Base-by-base conservation (phyloP, 2,888 invertebrate genomes). In the Cheiracanthium punctorium region DNA sequence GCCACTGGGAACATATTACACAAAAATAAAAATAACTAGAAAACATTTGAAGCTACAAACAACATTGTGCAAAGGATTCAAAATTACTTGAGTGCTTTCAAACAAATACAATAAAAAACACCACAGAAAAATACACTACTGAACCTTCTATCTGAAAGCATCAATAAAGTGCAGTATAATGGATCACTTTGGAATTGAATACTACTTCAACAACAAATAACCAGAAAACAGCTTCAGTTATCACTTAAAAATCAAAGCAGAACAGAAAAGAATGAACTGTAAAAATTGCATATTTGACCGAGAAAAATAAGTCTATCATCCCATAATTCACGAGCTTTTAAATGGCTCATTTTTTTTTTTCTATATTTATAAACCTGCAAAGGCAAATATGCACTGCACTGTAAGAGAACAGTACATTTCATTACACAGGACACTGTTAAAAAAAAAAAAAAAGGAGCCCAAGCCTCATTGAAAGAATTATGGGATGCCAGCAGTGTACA, bases 361-460 rank as follows among this genome's bases (percentile, higher is more conserved):
- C 33, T 52, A 69, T 29, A 77, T 73, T 43, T 43, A 77, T 33
- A 48, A 73, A 77, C 77, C 70, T 70, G 80, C 80, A 72, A 82
- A 67, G 77, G 82, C 82, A 82, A 82, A 76, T 76, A 48, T 41
- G 75, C 72, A 77, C 48, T 48, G 77, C 67, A 69, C 8, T 20
- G 48, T 73, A 72, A 30, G n/a, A 77, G 10, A 72, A 67, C 82
- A 77, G 77, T 76, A 72, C 71, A 72, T 32, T 41, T 29, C 64
- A 24, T 52, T 33, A 29, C 29, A 72, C 28, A 85, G 80, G 87
- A 76, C 87, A 87, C 87, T 87, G n/a, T 87, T 52, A 67, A 72
- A 29, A n/a, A n/a, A n/a, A n/a, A n/a, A n/a, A n/a, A n/a, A n/a
- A n/a, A 72, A 74, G 87, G 81, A 81, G 81, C 81, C 87, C 77